Conservation (phyloP, 2,888 invertebrate species). For the Lepeophtheirus nordmannii region DNA sequence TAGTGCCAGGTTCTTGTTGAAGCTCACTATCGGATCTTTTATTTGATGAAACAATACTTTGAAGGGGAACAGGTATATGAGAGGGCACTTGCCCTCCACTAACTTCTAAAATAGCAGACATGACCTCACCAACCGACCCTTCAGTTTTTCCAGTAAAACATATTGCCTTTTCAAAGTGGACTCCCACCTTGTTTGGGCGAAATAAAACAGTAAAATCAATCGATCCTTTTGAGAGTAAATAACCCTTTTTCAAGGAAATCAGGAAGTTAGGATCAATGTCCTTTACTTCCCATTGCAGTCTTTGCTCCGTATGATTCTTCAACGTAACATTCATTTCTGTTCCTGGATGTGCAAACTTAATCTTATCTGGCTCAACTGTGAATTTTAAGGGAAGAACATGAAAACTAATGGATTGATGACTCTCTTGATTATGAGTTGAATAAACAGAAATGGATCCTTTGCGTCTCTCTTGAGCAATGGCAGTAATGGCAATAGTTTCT, state of each 20-base stretch:
- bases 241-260: not conserved
- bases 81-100: not conserved
- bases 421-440: not conserved
- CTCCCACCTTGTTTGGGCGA: not conserved
- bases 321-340: not conserved
- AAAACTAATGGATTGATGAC: not conserved
- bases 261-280: not conserved
- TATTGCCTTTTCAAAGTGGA: not conserved
- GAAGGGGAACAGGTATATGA: not conserved
- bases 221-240: not conserved
- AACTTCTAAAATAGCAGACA: not conserved
- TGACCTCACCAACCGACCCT: not conserved
- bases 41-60: not conserved
- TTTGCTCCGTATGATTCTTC: not conserved
- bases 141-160: not conserved
- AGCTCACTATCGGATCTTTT: not conserved
- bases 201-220: not conserved
- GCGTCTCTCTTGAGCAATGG: not conserved
- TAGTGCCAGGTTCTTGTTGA: not conserved
- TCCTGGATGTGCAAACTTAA: slow-evolving; percentile 1
- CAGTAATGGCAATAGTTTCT: not conserved
- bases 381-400: not conserved
- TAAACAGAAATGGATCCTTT: not conserved
- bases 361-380: not conserved
- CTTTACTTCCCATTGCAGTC: not conserved